Conservation (phyloP, 2,888 invertebrate genomes). For the Drosophila kanekoi region DNA sequence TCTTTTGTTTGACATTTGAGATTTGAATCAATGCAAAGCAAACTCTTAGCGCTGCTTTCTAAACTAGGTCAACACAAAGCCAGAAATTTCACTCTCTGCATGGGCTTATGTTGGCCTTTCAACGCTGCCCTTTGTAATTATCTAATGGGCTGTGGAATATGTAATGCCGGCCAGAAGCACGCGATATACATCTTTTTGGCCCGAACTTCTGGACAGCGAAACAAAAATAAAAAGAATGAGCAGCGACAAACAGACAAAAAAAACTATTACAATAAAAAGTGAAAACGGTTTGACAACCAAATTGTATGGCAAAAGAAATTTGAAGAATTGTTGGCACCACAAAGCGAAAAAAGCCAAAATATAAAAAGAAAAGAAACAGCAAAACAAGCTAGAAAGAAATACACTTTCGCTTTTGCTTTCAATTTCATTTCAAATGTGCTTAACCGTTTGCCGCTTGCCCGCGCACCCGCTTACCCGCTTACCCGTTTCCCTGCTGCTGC, state of each 20-base stretch:
- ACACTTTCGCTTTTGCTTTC: conserved; percentile 80
- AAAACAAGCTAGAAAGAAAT: conserved; percentile 63
- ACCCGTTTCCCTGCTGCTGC: too few relatives aligned
- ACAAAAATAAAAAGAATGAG: conserved; percentile 20
- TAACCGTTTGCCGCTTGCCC: conserved; percentile 33
- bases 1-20: neutral
- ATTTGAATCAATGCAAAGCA: conserved; percentile 14
- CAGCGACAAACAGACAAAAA: conserved; percentile 14
- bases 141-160: conserved; percentile 44
- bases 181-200: conserved; percentile 17
- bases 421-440: conserved; percentile 75
- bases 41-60: neutral
- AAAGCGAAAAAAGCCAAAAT: conserved; percentile 27
- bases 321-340: conserved; percentile 70
- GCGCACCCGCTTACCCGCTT: conserved; percentile 10
- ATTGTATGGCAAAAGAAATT: conserved; percentile 66
- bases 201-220: conserved; percentile 20
- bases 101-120: conserved; percentile 24
- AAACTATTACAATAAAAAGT: conserved; percentile 61
- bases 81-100: conserved; percentile 61
- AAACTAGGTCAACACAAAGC: conserved; percentile 37
- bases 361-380: conserved; percentile 11
- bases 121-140: conserved; percentile 51
- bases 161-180: conserved; percentile 22
- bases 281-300: conserved; percentile 75